Evolutionary conservation across 2,888 invertebrate genomes (phyloP).

Genomic region (Brachypterus glaber): DNA sequence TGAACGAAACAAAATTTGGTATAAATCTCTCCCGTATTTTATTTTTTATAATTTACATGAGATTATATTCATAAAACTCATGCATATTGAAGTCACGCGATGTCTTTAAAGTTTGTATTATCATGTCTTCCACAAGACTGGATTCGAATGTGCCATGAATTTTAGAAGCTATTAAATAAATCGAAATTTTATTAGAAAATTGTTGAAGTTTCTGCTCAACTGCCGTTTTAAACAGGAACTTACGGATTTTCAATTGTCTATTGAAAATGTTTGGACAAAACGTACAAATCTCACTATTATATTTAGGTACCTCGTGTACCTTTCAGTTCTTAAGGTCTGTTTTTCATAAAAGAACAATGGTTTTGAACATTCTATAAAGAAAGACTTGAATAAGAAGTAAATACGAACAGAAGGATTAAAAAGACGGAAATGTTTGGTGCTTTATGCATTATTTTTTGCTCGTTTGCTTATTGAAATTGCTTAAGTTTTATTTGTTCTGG

Average conservation of each 20-base stretch:
- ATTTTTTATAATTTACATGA: constrained; percentile 23
- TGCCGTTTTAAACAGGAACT: constrained; percentile 12
- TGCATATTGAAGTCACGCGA: constrained; percentile 32
- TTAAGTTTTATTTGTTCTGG: too few relatives aligned
- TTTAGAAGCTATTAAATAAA: constrained; percentile 29
- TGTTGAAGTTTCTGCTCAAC: constrained; percentile 11
- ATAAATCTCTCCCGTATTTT: constrained; percentile 18
- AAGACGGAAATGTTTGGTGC: too few relatives aligned
- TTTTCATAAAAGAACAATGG: too few relatives aligned
- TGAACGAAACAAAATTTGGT: constrained; percentile 17
- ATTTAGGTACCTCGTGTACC: too few relatives aligned
- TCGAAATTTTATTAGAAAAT: constrained; percentile 29
- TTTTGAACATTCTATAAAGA: too few relatives aligned
- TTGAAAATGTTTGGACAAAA: constrained; percentile 8
- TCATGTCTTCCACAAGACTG: constrained; percentile 30
- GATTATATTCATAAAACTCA: constrained; percentile 27
- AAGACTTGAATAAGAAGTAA: too few relatives aligned
- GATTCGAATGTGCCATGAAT: constrained; percentile 27
- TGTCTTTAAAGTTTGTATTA: constrained; percentile 26
- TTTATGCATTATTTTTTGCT: too few relatives aligned
- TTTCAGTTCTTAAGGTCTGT: too few relatives aligned
- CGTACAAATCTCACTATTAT: too few relatives aligned
- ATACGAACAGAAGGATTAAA: too few relatives aligned
- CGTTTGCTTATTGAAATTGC: too few relatives aligned
- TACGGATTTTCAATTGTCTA: constrained; percentile 2